Evolutionary conservation across 2,113 vertebrate species (phyloP).

Genomic region (Zonotrichia leucophrys): DNA sequence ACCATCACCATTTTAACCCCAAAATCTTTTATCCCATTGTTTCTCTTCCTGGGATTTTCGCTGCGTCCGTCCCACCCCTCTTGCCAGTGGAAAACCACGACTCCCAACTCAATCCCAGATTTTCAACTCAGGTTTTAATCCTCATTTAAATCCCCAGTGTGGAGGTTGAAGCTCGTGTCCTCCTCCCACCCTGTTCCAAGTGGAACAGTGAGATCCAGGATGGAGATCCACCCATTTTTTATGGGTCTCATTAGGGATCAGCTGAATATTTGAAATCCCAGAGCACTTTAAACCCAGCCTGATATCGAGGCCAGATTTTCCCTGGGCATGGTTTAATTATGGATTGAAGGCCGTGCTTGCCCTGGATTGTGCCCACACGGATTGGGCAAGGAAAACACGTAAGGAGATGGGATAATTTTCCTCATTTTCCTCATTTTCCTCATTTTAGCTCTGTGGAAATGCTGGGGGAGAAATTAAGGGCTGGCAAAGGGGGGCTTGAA

Average conservation of each 20-base stretch:
- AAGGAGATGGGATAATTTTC: not conserved
- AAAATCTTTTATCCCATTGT: fast-evolving
- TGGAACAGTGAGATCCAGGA: not conserved
- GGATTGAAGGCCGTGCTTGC: not conserved
- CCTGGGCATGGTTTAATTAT: constrained; percentile 22
- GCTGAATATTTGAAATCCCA: not conserved
- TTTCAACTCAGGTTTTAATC: not conserved
- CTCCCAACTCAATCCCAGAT: fast-evolving
- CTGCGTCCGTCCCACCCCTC: not conserved
- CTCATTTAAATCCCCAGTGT: not conserved
- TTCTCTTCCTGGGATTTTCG: not conserved
- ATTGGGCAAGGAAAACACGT: not conserved
- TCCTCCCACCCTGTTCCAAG: not conserved
- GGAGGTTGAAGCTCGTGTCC: not conserved
- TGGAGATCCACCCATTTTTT: constrained; percentile 49
- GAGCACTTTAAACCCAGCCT: not conserved
- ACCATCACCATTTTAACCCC: not conserved
- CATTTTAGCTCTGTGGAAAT: not conserved
- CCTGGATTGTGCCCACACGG: constrained; percentile 44
- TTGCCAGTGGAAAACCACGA: not conserved
- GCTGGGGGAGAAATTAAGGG: not conserved
- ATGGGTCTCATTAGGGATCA: constrained; percentile 18
- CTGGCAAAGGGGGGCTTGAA: not conserved
- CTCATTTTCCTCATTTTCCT: not conserved
- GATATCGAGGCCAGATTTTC: not conserved